Evolutionary conservation across 2,797 vertebrate genomes (phyloP).

Genomic region (Anguilla anguilla): DNA sequence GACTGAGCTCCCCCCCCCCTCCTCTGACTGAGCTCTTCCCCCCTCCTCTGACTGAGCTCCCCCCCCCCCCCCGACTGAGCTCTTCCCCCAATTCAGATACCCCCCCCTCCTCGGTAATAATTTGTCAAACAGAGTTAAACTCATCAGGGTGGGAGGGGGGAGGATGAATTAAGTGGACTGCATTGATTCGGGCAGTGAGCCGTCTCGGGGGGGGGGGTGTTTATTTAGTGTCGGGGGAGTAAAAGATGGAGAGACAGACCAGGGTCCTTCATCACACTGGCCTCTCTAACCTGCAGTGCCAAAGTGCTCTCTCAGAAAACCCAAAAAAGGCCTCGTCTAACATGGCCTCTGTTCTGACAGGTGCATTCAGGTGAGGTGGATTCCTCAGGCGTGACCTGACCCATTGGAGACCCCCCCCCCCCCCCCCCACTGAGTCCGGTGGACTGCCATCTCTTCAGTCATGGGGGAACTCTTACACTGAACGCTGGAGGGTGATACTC

Average conservation of each 20-base stretch:
- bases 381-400: neutral
- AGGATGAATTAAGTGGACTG: constrained; percentile 43
- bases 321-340: constrained; percentile 52
- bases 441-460: neutral
- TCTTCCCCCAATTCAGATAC: constrained; percentile 18
- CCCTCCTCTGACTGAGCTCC: too few relatives aligned
- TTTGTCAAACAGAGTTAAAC: constrained; percentile 37
- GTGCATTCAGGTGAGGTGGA: constrained; percentile 56
- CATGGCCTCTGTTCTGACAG: constrained; percentile 73
- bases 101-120: constrained; percentile 29
- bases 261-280: constrained; percentile 42
- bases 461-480: neutral
- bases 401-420: too few relatives aligned
- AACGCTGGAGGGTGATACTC: neutral
- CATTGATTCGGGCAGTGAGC: constrained; percentile 39
- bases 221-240: constrained; percentile 47
- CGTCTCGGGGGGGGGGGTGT: constrained; percentile 36
- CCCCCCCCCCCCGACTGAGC: too few relatives aligned
- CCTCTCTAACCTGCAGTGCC: constrained; percentile 58
- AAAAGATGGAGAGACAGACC: constrained; percentile 28
- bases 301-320: constrained; percentile 53
- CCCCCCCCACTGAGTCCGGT: too few relatives aligned
- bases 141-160: neutral
- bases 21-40: too few relatives aligned
- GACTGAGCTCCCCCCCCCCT: too few relatives aligned